Evolutionary conservation across 2,113 vertebrate species (phyloP), one percentile per base, ranked within the genome.

Genomic region (Caretta caretta): DNA sequence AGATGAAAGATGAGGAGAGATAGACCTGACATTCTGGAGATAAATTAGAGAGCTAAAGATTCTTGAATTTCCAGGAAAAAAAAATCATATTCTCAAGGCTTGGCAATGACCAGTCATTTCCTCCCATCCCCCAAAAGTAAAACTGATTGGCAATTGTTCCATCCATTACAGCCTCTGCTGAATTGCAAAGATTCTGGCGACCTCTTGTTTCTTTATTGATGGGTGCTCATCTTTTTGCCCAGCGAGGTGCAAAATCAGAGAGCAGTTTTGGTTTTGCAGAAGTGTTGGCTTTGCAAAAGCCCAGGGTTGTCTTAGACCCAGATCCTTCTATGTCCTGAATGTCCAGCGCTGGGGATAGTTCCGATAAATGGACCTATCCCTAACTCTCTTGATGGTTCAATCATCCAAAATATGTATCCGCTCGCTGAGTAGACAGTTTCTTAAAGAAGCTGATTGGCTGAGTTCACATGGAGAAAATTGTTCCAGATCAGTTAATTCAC

Each of bases 271-370:
- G 5, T 17, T 38, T 2, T 85, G 10, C 31, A 65, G 20, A 9
- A 2, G 19, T 1, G 0, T 19, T 48, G 17, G 42, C 5, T 1
- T 90, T 76, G 6, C 0, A 25, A 0, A 2, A 56, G 8, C 3
- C 12, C 31, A 3, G 1, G 2, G 1, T 11, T 75, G n/a, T n/a
- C 69, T 75, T 20, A 20, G 38, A 75, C n/a, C 69, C n/a, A 75
- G 69, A 22, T 75, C n/a, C n/a, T 75, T 75, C 20, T 75, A 22
- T 42, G 69, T 42, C 69, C 38, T 20, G 17, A 42, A 75, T 20
- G 7, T 62, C 59, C 4, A 3, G 59, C 12, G 3, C 35, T 16
- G 27, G 59, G 59, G 29, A 31, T 62, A 14, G 5, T 31, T 62
- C 59, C 11, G 12, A 27, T 62, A 62, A 62, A 35, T 62, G 59